A percentile compares a stretch with the other conserved stretches of the same genome.
These are phyloP conservation scores for Rynchops niger DNA, from an alignment of 2,113 vertebrate genomes.

Conservation along the genomic window DNA sequence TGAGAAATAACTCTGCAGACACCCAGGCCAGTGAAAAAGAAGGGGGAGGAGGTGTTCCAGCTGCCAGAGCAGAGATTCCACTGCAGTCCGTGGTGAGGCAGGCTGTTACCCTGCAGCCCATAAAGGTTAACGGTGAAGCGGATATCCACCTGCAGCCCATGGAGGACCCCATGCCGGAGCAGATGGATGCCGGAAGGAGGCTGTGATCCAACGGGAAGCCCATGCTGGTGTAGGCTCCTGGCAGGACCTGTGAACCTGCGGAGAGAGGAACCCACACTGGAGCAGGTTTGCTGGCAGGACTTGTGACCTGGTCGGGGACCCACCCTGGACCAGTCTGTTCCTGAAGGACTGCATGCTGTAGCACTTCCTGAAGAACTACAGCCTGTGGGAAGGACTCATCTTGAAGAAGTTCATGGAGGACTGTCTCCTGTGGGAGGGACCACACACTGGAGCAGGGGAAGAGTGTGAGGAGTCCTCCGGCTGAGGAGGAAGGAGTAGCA, in stretches of 20 bases:
- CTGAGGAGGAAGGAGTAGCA: not conserved
- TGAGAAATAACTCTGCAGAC: not conserved
- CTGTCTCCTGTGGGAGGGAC: not conserved
- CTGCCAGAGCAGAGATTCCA: not conserved
- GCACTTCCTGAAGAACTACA: not conserved
- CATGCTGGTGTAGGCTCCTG: not conserved
- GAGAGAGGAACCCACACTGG: no score
- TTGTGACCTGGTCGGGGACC: not conserved
- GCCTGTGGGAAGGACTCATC: not conserved
- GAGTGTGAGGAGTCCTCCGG: not conserved
- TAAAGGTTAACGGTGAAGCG: not conserved
- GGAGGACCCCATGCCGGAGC: not conserved
- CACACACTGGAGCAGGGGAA: not conserved
- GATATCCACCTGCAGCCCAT: not conserved
- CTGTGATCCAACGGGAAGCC: not conserved
- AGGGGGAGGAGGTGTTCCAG: not conserved
- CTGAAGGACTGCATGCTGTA: no score
- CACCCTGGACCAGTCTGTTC: no score
- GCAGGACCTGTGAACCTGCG: not conserved
- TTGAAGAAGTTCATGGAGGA: not conserved
- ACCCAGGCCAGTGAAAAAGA: not conserved
- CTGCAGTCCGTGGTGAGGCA: not conserved
- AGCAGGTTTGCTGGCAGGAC: not conserved
- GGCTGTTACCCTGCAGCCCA: not conserved
- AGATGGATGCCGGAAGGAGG: not conserved